Base-by-base conservation (phyloP, 2,888 invertebrate species). In the Ornithoptera priamus region DNA sequence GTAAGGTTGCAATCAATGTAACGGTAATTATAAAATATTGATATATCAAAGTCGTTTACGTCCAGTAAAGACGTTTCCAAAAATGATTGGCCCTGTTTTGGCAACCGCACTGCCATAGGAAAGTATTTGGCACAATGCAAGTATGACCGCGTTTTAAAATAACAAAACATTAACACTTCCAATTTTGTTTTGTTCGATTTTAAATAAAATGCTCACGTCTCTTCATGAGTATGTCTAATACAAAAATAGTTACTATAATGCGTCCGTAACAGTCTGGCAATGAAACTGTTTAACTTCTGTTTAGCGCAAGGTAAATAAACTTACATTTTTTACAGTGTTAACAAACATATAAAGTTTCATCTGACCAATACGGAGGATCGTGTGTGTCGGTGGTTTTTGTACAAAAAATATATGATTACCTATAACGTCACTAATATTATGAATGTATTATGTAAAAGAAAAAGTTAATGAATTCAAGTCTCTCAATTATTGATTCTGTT, bases 81-180 rank as follows among this genome's bases (percentile, higher is more conserved):
- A 60, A 70, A 70, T 56, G 17, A 63, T 70, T 70, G 63, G 64
- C 70, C 59, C 22, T 64, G 50, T 62, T 62, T 69, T 24, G 67
- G 22, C 22, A 18, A 30, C 57, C n/a, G 62, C 42, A 59, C 20
- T 17, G 20, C 56, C 22, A 57, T 56, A 56, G 36, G 22, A 62
- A 58, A 65, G 20, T 69, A 65, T 63, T 70, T 70, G 70, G 70
- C 64, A 70, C 70, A 64, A 60, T 65, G 50, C 65, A 65, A 30
- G 2, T 57, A 65, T 61, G 42, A 60, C 57, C 50, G 50, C 15
- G 36, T 62, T 66, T 58, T 70, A 58, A 62, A 62, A 70, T 66
- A 62, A 66, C 50, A 70, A 62, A 53, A 62, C 57, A 58, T 62
- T 62, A 60, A 24, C 12, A 65, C 18, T 30, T 63, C 30, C 56